Evolutionary conservation across 2,888 invertebrate genomes (phyloP), one percentile per base, ranked within the genome.

Genomic region (Tricholauxania praeusta): DNA sequence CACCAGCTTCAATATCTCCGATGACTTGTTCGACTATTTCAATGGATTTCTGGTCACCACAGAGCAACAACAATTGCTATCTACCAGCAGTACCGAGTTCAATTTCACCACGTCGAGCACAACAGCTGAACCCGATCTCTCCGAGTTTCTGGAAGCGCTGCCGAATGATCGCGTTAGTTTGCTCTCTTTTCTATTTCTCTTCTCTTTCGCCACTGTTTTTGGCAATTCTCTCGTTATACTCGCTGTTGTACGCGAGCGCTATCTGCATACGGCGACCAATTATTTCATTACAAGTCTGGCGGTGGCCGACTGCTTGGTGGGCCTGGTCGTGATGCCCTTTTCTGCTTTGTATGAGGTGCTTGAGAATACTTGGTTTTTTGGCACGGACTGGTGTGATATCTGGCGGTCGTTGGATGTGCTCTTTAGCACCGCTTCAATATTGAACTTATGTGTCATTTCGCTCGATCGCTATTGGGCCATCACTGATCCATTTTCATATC

Each of bases 381-480:
- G 98, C 6, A 92, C 93, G 3, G 94, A 96, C 82, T 97, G 97
- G 96, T 99, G 99, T 87, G 99, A 99, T 85, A 92, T 98, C 28
- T 99, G 99, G 98, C 92, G 98, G 71, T 98, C 98, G 0, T 87
- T 99, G 77, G 99, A 99, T 85, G 99, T 99, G 2, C 90, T 99
- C 2, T 98, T 98, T 81, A 97, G 97, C 81, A 99, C 99, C 0
- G 98, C 98, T 7, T 98, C 98, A 14, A 99, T 99, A 81, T 90
- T 99, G 67, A 99, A 99, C 88, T 89, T 99, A 71, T 99, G 99
- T 88, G 97, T 99, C 48, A 99, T 98, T 82, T 96, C 97, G 0
- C 87, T 98, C 81, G 98, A 98, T 86, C 92, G 98, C 19, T 99
- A 99, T 88, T 98, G 98, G 98, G 99, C 99, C 62, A 99, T 99